Conservation (phyloP, 2,113 vertebrate species). For the Lota lota region DNA sequence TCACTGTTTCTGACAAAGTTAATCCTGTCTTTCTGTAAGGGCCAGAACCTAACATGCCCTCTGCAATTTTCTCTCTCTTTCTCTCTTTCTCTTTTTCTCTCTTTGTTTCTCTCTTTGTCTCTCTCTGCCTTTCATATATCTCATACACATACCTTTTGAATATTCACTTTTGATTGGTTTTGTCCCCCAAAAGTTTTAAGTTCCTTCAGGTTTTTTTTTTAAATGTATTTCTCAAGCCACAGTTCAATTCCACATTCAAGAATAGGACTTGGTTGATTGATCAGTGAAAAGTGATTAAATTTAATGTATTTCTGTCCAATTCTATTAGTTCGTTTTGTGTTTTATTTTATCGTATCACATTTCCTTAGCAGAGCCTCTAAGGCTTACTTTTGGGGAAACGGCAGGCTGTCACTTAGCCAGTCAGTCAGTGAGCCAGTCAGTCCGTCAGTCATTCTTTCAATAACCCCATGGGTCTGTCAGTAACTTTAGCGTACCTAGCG, state of each 20-base stretch:
- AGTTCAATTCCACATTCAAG: no score
- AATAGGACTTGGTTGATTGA: no score
- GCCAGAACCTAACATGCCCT: neutral
- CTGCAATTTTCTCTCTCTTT: neutral
- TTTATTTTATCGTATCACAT: neutral
- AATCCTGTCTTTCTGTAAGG: no score
- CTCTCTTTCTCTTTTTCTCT: neutral
- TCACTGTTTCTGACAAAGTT: neutral
- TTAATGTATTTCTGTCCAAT: no score
- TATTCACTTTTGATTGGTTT: no score
- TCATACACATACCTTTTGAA: no score
- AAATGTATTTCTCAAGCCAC: no score
- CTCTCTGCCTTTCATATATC: neutral
- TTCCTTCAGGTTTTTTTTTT: no score
- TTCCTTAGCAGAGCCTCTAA: neutral
- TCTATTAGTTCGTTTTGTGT: neutral
- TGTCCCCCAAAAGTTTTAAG: no score
- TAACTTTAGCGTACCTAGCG: neutral
- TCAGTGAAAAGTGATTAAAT: no score
- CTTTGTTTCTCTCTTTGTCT: slow-evolving; percentile 8
- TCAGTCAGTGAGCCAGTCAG: slow-evolving; percentile 20
- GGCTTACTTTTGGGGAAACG: neutral
- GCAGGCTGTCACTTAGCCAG: slow-evolving; percentile 25
- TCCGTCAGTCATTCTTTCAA: neutral
- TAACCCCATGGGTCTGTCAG: neutral